Percentiles rank a stretch among this genome's conserved stretches.
Conservation (phyloP, 2,888 invertebrate genomes). For the Scelioninae gen. 1 region DNA sequence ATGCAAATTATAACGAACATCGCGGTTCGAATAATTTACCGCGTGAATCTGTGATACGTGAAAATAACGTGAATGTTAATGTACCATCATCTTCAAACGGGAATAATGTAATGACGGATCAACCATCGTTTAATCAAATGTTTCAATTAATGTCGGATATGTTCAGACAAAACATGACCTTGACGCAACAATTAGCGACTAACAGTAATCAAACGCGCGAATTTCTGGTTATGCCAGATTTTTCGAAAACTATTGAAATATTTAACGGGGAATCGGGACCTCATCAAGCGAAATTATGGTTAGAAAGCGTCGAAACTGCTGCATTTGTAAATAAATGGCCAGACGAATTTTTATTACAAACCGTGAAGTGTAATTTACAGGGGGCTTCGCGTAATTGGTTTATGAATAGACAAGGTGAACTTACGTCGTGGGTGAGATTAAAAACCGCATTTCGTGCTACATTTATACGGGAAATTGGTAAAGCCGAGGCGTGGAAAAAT, state of each 20-base stretch:
- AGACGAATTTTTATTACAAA: conserved; percentile 56
- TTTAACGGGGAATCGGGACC: conserved; percentile 46
- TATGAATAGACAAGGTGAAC: conserved; percentile 33
- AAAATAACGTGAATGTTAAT: too few relatives aligned
- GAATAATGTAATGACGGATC: too few relatives aligned
- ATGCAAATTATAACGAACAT: too few relatives aligned
- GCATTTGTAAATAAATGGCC: conserved; percentile 63
- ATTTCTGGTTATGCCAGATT: conserved; percentile 22
- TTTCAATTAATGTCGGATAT: conserved; percentile 13
- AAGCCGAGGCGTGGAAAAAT: conserved; percentile 58
- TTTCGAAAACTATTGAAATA: conserved; percentile 10
- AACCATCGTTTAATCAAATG: too few relatives aligned
- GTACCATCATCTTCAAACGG: too few relatives aligned
- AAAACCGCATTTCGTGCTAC: conserved; percentile 45
- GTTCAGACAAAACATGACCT: conserved; percentile 13
- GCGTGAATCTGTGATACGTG: too few relatives aligned
- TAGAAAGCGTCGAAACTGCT: conserved; percentile 58
- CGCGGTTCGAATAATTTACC: too few relatives aligned
- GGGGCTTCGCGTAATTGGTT: conserved; percentile 63
- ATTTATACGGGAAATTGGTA: conserved; percentile 42
- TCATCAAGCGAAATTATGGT: conserved; percentile 40
- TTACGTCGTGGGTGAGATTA: conserved; percentile 53
- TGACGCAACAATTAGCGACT: conserved; percentile 13
- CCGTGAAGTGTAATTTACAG: conserved; percentile 52
- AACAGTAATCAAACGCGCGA: neutral